A percentile compares a stretch with the other conserved stretches of the same genome.
Evolutionary conservation across 2,113 vertebrate species (phyloP).

Genomic region (Manacus vitellinus): DNA sequence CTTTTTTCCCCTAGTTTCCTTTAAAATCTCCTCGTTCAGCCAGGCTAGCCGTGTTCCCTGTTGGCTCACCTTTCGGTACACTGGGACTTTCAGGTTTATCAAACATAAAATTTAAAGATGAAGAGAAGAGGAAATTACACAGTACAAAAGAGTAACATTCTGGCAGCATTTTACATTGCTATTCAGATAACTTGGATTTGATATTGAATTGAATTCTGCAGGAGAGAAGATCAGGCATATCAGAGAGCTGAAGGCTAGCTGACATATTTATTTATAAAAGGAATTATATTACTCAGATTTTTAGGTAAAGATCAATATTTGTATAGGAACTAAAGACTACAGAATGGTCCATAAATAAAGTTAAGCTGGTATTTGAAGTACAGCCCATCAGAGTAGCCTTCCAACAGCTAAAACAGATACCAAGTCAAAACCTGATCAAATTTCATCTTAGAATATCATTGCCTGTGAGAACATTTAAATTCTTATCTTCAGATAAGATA

Average conservation of each 20-base stretch:
- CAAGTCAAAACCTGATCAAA: neutral
- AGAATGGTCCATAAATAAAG: neutral
- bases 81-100: neutral
- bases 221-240: constrained; percentile 49
- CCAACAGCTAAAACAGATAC: neutral
- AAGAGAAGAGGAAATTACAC: constrained; percentile 8
- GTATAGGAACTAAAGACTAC: neutral
- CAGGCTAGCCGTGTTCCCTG: too few species aligned
- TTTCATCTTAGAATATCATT: neutral
- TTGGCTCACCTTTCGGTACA: too few species aligned
- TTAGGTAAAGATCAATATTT: neutral
- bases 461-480: neutral
- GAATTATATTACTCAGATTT: constrained; percentile 13
- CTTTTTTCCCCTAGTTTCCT: too few species aligned
- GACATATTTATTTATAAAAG: constrained; percentile 9
- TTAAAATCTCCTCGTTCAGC: too few species aligned
- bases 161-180: constrained; percentile 1
- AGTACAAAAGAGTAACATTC: neutral
- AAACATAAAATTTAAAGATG: constrained; percentile 37
- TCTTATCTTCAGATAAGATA: neutral
- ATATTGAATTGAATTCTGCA: constrained; percentile 54
- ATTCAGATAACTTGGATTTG: constrained; percentile 23
- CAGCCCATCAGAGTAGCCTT: neutral
- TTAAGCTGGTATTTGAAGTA: neutral
- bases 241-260: constrained; percentile 44